Conservation (phyloP, 2,888 invertebrate genomes). For the Aproaerema taeniolella region DNA sequence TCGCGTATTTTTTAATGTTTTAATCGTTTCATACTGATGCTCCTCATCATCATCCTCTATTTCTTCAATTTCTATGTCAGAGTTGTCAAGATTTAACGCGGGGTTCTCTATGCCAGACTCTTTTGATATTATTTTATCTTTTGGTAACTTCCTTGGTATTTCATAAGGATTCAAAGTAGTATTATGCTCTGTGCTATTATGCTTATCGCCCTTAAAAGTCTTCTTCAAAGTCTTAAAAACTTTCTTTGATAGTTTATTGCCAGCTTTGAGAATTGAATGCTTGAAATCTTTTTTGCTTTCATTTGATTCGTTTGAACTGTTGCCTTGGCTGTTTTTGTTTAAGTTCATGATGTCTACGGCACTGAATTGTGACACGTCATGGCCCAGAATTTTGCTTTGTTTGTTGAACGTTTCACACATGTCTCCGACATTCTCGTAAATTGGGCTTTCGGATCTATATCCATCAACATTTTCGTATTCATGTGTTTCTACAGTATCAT, state of each 20-base stretch:
- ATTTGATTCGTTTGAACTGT: slow-evolving; percentile 48
- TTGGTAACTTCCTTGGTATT: slow-evolving; percentile 57
- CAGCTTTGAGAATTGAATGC: slow-evolving; percentile 51
- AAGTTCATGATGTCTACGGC: slow-evolving; percentile 62
- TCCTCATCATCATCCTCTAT: slow-evolving; percentile 46
- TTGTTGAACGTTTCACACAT: slow-evolving; percentile 48
- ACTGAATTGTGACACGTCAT: slow-evolving; percentile 64
- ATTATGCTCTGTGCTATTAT: slow-evolving; percentile 30
- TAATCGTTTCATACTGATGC: slow-evolving; percentile 64
- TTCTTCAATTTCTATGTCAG: slow-evolving; percentile 65
- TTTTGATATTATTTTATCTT: slow-evolving; percentile 41
- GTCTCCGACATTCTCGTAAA: slow-evolving; percentile 57
- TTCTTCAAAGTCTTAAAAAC: slow-evolving; percentile 65
- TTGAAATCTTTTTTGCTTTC: slow-evolving; percentile 55
- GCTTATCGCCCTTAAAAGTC: slow-evolving; percentile 63
- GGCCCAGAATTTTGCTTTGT: slow-evolving; percentile 68
- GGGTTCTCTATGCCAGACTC: slow-evolving; percentile 68
- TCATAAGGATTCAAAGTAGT: slow-evolving; percentile 62
- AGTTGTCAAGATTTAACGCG: slow-evolving; percentile 57
- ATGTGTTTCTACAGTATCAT: slow-evolving; percentile 49
- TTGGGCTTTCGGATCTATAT: slow-evolving; percentile 55
- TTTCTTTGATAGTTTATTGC: slow-evolving; percentile 62
- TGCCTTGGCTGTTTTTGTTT: slow-evolving; percentile 43
- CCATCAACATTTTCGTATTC: slow-evolving; percentile 63
- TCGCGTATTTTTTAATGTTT: slow-evolving; percentile 59